These are phyloP conservation scores for Lagorchestes hirsutus DNA, from an alignment of 2,797 vertebrate genomes.

Conservation along the genomic window DNA sequence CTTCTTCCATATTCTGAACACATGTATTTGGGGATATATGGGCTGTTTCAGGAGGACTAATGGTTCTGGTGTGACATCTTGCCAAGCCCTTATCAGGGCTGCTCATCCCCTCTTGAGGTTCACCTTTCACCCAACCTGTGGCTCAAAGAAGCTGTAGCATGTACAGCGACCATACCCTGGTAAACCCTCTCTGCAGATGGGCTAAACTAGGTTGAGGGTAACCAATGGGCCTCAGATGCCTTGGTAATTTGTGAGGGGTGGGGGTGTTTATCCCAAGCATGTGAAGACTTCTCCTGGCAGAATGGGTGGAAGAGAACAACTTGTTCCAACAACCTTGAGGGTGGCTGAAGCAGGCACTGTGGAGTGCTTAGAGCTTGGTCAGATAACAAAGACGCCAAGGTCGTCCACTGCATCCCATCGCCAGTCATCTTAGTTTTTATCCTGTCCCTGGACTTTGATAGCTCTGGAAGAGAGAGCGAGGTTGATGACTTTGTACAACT, in stretches of 20 bases:
- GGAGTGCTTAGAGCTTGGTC: background rate
- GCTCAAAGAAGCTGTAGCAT: background rate
- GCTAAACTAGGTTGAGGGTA: no score
- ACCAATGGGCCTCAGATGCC: no score
- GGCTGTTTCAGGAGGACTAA: background rate
- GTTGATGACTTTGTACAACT: background rate
- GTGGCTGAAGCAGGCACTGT: background rate
- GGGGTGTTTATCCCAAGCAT: background rate
- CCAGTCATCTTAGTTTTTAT: background rate
- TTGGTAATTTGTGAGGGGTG: rapidly evolving
- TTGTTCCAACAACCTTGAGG: background rate
- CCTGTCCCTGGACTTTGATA: no score
- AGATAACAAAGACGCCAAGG: background rate
- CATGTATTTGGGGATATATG: background rate
- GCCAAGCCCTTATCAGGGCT: background rate
- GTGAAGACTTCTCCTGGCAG: background rate
- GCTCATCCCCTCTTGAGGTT: background rate
- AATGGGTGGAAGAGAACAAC: background rate
- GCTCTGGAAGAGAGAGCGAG: background rate
- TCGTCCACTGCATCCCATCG: no score
- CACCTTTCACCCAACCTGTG: no score
- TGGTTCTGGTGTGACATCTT: background rate
- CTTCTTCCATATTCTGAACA: background rate
- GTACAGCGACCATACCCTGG: background rate
- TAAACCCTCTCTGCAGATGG: background rate